phyloP scores from a whole-genome alignment of 2,888 invertebrate genomes.

The Nomada lathburiana region DNA sequence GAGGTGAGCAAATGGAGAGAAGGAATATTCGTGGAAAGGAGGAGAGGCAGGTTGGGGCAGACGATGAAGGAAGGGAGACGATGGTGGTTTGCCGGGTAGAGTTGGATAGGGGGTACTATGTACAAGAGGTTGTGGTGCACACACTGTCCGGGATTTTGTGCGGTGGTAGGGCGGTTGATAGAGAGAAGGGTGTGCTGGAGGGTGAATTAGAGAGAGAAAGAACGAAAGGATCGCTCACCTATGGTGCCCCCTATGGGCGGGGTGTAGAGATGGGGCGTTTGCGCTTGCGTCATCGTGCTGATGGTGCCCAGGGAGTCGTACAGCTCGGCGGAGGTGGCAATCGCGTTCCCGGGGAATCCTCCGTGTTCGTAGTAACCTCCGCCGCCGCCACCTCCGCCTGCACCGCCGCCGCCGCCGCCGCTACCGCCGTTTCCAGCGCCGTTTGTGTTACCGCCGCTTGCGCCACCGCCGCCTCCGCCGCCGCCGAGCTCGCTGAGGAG shows the following conservation, averaged over 20 bases:
- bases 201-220: slow-evolving; percentile 38
- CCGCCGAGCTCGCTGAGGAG: slow-evolving; percentile 91
- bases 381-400: slow-evolving; percentile 85
- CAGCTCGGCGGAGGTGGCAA: slow-evolving; percentile 86
- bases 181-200: slow-evolving; percentile 51
- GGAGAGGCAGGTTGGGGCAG: background rate
- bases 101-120: slow-evolving; percentile 53
- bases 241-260: slow-evolving; percentile 90
- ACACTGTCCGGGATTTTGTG: slow-evolving; percentile 68
- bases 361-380: slow-evolving; percentile 84
- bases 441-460: slow-evolving; percentile 76
- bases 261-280: slow-evolving; percentile 90
- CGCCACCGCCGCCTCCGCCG: slow-evolving; percentile 82
- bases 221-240: slow-evolving; percentile 85
- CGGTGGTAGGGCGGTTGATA: slow-evolving; percentile 52
- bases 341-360: slow-evolving; percentile 83
- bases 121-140: slow-evolving; percentile 68
- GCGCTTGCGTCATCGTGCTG: slow-evolving; percentile 90
- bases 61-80: slow-evolving; percentile 26
- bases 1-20: slow-evolving; percentile 56
- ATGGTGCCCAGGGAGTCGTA: slow-evolving; percentile 90
- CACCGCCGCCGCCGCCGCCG: slow-evolving; percentile 84
- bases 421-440: slow-evolving; percentile 84
- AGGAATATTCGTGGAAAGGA: slow-evolving; percentile 27
- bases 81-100: slow-evolving; percentile 51